These are phyloP conservation scores for Mesocentrotus franciscanus DNA, from an alignment of 53 echinoderm and acorn worm genomes.

Conservation along the genomic window DNA sequence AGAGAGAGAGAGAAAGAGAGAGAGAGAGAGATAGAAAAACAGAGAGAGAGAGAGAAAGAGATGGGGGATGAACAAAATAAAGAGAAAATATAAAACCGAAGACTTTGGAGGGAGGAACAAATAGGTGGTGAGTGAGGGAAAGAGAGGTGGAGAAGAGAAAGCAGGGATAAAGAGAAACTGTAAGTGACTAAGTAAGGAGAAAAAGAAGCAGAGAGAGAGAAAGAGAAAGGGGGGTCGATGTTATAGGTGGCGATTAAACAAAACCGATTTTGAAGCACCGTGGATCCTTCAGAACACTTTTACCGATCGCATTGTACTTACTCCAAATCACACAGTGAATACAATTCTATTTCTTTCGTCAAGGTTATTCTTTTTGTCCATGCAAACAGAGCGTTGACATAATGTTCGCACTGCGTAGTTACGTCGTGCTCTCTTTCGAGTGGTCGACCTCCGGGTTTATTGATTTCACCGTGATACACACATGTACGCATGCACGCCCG, in stretches of 20 bases:
- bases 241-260: neutral
- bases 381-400: constrained; percentile 23
- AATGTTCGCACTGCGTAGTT: constrained; percentile 20
- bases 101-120: neutral
- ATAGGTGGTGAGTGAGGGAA: neutral
- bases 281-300: neutral
- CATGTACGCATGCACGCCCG: neutral
- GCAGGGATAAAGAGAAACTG: neutral
- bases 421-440: neutral
- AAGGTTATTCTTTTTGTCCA: constrained; percentile 26
- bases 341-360: constrained; percentile 4
- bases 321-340: neutral
- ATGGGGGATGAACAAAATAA: too few relatives aligned
- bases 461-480: constrained; percentile 4
- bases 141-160: neutral
- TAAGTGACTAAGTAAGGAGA: neutral
- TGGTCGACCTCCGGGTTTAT: constrained; percentile 23
- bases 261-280: neutral
- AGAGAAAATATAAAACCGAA: neutral
- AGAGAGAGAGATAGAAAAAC: neutral
- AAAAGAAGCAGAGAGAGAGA: neutral
- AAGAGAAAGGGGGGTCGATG: neutral
- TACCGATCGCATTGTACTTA: neutral
- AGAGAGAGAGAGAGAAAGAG: too few relatives aligned
- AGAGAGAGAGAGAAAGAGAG: neutral